Conservation (phyloP, 2,888 invertebrate genomes). For the Spodoptera picta region DNA sequence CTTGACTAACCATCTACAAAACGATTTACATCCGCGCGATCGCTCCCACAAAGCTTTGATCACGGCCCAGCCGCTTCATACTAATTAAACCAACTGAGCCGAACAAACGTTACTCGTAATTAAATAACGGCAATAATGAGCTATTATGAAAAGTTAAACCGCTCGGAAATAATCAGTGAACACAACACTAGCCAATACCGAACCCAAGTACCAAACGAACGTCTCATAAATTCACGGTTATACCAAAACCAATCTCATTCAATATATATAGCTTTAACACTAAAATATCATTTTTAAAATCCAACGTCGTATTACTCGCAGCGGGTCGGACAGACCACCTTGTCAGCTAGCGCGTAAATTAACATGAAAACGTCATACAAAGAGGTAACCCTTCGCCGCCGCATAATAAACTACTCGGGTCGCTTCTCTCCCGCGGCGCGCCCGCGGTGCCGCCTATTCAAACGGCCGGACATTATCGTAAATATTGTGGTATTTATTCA, state of each 20-base stretch:
- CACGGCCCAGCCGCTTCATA: constrained; percentile 59
- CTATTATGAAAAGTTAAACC: constrained; percentile 69
- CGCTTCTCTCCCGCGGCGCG: constrained; percentile 76
- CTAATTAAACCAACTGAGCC: constrained; percentile 67
- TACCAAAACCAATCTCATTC: constrained; percentile 62
- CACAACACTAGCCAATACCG: constrained; percentile 47
- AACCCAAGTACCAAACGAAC: constrained; percentile 16
- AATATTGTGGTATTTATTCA: constrained; percentile 88
- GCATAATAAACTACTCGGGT: constrained; percentile 76
- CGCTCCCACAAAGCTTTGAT: constrained; percentile 73
- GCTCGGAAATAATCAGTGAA: constrained; percentile 67
- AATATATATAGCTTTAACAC: constrained; percentile 81
- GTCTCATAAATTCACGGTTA: constrained; percentile 42
- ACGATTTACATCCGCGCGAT: constrained; percentile 60
- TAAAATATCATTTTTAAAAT: constrained; percentile 83
- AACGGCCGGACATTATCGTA: constrained; percentile 85
- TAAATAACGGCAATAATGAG: constrained; percentile 73
- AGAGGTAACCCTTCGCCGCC: constrained; percentile 84
- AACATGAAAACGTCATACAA: constrained; percentile 84
- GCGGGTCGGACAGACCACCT: constrained; percentile 80
- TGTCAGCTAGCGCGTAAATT: constrained; percentile 80
- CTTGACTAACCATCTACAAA: constrained; percentile 49
- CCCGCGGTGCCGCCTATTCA: constrained; percentile 78
- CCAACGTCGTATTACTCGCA: constrained; percentile 55
- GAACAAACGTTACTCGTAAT: constrained; percentile 66